A percentile compares a stretch with the other conserved stretches of the same genome.
Conservation (phyloP, 2,888 invertebrate species). For the Caenorhabditis wallacei region DNA sequence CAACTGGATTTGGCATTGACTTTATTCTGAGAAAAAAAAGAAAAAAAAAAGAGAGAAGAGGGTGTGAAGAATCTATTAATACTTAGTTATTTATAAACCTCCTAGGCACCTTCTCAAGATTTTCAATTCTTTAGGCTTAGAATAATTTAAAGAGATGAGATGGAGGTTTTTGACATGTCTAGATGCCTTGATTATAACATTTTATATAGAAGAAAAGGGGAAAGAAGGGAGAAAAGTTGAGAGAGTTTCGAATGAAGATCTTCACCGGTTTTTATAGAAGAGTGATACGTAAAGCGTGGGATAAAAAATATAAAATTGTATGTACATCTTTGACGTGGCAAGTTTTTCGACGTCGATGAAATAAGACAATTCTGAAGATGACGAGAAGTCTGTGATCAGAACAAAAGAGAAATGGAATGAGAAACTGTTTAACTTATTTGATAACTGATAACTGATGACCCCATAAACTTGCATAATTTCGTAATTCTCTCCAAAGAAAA, state of each 20-base stretch:
- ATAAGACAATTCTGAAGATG: not conserved
- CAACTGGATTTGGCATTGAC: slow-evolving; percentile 14
- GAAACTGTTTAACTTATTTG: no score
- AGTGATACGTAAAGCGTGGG: slow-evolving; percentile 24
- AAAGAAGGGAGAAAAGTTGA: not conserved
- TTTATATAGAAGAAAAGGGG: not conserved
- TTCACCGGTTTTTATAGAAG: not conserved
- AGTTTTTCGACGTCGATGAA: not conserved
- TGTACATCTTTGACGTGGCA: not conserved
- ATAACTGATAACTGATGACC: no score
- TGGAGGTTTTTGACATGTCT: slow-evolving; percentile 11
- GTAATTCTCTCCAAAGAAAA: slow-evolving; percentile 5
- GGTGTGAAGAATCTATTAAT: slow-evolving; percentile 2
- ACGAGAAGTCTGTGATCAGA: no score
- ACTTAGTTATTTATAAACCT: slow-evolving; percentile 32
- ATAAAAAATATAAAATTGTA: slow-evolving; percentile 7
- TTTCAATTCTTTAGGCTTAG: slow-evolving; percentile 1
- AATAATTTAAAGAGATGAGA: not conserved
- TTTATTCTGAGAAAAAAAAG: no score
- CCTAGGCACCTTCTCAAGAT: slow-evolving; percentile 1
- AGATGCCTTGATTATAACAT: not conserved
- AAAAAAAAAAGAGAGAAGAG: slow-evolving; percentile 12
- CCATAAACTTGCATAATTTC: not conserved
- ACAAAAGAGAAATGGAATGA: no score
- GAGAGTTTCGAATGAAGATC: not conserved